Evolutionary conservation across 2,113 vertebrate species (phyloP).

Genomic region (Urocolius indicus): DNA sequence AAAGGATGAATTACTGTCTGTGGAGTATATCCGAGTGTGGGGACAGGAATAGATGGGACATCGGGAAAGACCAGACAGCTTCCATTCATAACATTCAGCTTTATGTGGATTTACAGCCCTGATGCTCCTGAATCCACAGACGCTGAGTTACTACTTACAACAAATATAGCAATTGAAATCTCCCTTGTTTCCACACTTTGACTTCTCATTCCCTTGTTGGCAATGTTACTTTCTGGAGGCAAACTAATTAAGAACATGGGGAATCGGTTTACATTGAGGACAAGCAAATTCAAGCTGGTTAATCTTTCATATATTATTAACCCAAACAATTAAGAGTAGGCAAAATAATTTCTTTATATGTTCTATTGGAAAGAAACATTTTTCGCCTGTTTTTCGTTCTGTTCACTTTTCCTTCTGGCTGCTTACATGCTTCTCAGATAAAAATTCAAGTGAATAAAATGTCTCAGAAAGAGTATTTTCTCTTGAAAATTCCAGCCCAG

Average conservation of each 20-base stretch:
- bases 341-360: not conserved
- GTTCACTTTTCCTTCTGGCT: not conserved
- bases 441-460: not conserved
- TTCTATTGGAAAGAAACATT: not conserved
- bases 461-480: not conserved
- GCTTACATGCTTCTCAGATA: not conserved
- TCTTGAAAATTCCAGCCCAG: not conserved
- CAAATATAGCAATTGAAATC: slow-evolving; percentile 26
- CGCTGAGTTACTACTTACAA: slow-evolving; percentile 30
- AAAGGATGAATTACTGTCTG: slow-evolving; percentile 54
- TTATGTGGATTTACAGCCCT: slow-evolving; percentile 42
- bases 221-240: slow-evolving; percentile 12
- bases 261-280: not conserved
- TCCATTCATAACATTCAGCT: slow-evolving; percentile 59
- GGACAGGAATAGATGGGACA: slow-evolving; percentile 65
- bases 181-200: not conserved
- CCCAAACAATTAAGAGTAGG: not conserved
- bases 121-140: not conserved
- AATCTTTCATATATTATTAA: slow-evolving; percentile 5
- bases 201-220: not conserved
- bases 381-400: not conserved
- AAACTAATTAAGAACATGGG: not conserved
- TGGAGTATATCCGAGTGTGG: slow-evolving; percentile 35
- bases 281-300: not conserved
- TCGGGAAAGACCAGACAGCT: not conserved